Percentiles rank a stretch among this genome's conserved stretches.
phyloP scores from a whole-genome alignment of 2,113 vertebrate species.

The Hypomesus transpacificus region DNA sequence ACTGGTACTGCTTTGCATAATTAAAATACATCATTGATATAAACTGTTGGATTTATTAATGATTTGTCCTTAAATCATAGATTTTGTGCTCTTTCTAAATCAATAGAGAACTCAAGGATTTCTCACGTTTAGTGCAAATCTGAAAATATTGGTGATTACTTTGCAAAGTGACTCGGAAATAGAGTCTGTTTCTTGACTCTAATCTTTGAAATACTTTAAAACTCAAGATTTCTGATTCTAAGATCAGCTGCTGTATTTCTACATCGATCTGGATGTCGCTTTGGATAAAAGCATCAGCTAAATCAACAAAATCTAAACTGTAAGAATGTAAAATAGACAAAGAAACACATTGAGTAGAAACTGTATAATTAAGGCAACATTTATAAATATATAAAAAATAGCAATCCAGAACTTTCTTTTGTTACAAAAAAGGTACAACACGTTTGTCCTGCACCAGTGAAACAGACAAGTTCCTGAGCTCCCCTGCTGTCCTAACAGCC shows the following conservation, averaged over 20 bases:
- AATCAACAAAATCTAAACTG: background rate
- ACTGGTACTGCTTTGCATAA: conserved; percentile 33
- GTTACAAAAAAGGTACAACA: conserved; percentile 91
- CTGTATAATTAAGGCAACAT: conserved; percentile 84
- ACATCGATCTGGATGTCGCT: no score
- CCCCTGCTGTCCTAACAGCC: conserved; percentile 79
- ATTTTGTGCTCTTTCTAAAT: conserved; percentile 60
- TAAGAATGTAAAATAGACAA: conserved; percentile 28
- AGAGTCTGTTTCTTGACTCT: no score
- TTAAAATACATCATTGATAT: conserved; percentile 36
- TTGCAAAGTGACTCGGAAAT: no score
- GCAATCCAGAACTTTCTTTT: conserved; percentile 62
- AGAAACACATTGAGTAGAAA: conserved; percentile 38
- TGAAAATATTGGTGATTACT: conserved; percentile 45
- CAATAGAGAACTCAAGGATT: conserved; percentile 25
- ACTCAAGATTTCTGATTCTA: no score
- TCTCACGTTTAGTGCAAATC: conserved; percentile 85
- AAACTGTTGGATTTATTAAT: conserved; percentile 43
- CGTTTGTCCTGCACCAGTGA: conserved; percentile 90
- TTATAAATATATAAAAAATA: conserved; percentile 85
- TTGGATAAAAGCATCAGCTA: background rate
- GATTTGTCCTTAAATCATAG: conserved; percentile 36
- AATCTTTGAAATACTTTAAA: no score
- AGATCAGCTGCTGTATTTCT: no score
- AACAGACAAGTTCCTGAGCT: conserved; percentile 88